phyloP scores from a whole-genome alignment of 2,888 invertebrate species.

The Idaea biselata region DNA sequence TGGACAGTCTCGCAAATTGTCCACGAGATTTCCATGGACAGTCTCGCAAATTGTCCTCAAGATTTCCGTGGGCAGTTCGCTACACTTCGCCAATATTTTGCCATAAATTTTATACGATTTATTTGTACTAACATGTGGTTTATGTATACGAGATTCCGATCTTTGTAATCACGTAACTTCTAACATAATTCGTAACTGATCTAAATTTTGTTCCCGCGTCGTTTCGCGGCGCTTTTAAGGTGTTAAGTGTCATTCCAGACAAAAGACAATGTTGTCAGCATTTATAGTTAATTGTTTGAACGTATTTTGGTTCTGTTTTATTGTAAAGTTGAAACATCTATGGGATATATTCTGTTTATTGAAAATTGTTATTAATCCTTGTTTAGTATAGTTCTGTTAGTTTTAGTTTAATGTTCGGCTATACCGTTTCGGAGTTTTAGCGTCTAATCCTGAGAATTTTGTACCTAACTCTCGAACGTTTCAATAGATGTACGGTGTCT shows the following conservation, averaged over 20 bases:
- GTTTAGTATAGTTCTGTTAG: constrained; percentile 59
- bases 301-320: constrained; percentile 46
- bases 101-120: constrained; percentile 62
- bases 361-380: constrained; percentile 52
- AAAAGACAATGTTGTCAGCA: constrained; percentile 79
- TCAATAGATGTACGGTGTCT: constrained; percentile 30
- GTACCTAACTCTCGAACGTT: constrained; percentile 13
- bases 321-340: constrained; percentile 49
- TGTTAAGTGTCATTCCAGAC: constrained; percentile 77
- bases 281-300: constrained; percentile 73
- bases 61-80: constrained; percentile 42
- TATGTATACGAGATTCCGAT: constrained; percentile 51
- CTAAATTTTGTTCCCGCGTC: constrained; percentile 49
- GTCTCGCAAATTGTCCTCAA: too few species aligned
- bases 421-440: constrained; percentile 51
- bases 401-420: constrained; percentile 57
- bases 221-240: constrained; percentile 46
- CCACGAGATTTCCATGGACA: too few species aligned
- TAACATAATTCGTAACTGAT: constrained; percentile 22
- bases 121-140: constrained; percentile 55
- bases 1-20: too few species aligned
- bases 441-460: neutral
- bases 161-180: constrained; percentile 29
- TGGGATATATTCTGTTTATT: constrained; percentile 51
- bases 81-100: constrained; percentile 76